These are phyloP conservation scores for Hippoglossus stenolepis DNA, from an alignment of 2,113 vertebrate species.

Conservation along the genomic window DNA sequence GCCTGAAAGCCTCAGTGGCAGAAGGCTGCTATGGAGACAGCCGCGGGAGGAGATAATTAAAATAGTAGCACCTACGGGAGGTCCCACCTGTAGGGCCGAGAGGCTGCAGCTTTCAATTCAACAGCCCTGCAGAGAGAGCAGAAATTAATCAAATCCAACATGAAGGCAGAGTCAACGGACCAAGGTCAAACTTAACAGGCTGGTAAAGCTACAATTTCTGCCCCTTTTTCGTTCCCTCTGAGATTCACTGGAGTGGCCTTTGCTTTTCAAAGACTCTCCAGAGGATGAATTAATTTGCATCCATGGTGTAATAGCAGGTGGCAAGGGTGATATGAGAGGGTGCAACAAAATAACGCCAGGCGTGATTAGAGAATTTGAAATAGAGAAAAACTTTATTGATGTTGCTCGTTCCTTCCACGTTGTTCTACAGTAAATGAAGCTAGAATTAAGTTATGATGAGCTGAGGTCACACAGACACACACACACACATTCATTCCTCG, in stretches of 20 bases:
- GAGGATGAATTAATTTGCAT: background rate
- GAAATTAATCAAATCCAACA: conserved; percentile 75
- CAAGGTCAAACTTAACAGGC: background rate
- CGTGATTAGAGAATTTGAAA: conserved; percentile 36
- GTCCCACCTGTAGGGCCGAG: conserved; percentile 54
- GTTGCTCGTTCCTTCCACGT: conserved; percentile 27
- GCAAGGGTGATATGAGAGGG: background rate
- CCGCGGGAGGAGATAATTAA: conserved; percentile 81
- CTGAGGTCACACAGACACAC: conserved; percentile 25
- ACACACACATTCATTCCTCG: conserved; percentile 24
- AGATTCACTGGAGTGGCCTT: background rate
- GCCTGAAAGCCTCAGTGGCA: conserved; percentile 31
- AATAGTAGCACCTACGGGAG: conserved; percentile 77
- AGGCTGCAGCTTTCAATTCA: conserved; percentile 64
- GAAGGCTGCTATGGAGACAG: conserved; percentile 62
- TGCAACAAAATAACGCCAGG: conserved; percentile 10
- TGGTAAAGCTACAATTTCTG: conserved; percentile 4
- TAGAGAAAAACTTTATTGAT: conserved; percentile 64
- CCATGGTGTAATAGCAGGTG: background rate
- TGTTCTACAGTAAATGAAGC: conserved; percentile 41
- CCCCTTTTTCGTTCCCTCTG: no score
- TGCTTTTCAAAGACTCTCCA: no score
- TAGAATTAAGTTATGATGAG: conserved; percentile 37
- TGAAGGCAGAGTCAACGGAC: conserved; percentile 29
- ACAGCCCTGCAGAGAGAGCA: conserved; percentile 59